Base-by-base conservation (phyloP, 2,888 invertebrate genomes). In the Lasiommata megera region DNA sequence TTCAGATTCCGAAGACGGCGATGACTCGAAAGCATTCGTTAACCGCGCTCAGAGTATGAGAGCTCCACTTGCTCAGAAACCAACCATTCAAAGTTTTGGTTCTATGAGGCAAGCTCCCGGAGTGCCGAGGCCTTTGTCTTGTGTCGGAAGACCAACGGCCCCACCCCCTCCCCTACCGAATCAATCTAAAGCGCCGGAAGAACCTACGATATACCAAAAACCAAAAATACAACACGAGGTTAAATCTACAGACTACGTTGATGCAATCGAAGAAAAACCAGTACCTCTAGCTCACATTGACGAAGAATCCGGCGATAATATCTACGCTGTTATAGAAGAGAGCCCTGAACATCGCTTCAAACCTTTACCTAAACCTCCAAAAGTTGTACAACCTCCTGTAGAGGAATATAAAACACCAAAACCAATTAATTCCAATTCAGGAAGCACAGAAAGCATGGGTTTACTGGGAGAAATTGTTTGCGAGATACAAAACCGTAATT, bases 281-380 rank as follows among this genome's bases (percentile, higher is more conserved):
- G 89, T 92, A 0, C 92, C 93, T 0, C 73, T 94, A 60, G 92
- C 93, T 0, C 93, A 94, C 65, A 93, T 94, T 48, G 92, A 92
- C 60, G 94, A 94, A 68, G 92, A 92, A 69, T 92, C 93, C 0
- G 79, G 90, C 11, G 96, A 96, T 72, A 96, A 96, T 71, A 97
- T 97, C 63, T 97, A 97, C 76, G 96, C 96, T 0, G 95, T 96
- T 0, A 97, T 97, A 50, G 96, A 97, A 73, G 97, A 97, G 75
- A 92, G 93, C 34, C 93, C 95, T 0, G 89, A 93, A 1, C 90
- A 79, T 51, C 73, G 75, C 44, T 82, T 82, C 0, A 87, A 87
- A 63, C 83, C 84, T 0, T 18, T 48, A 7, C n/a, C 48, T 3
- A 84, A 88, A 0, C 72, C 76, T 1, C 80, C 77, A 0, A 67